Evolutionary conservation across 1,140 invertebrate genomes (phyloP).

Genomic region (Caenorhabditis latens): DNA sequence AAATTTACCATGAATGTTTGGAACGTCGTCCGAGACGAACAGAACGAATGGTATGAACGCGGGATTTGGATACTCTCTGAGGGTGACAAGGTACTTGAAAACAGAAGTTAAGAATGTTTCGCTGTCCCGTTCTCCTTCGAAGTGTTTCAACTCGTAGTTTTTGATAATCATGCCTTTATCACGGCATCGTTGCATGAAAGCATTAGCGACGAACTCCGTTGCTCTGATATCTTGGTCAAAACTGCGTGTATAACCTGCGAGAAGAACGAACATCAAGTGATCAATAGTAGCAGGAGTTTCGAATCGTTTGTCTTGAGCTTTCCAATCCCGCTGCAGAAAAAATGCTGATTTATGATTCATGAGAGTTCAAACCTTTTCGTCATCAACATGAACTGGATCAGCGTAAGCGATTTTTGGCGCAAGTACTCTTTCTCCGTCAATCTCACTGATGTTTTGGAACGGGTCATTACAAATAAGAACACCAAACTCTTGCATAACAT

Average conservation of each 20-base stretch:
- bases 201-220: not conserved
- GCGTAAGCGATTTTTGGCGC: conserved; percentile 17
- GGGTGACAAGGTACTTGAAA: conserved; percentile 47
- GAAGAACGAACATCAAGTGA: conserved; percentile 9
- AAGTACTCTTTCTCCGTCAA: not conserved
- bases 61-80: not conserved
- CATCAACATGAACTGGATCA: conserved; percentile 14
- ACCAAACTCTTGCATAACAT: conserved; percentile 18
- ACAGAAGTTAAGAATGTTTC: conserved; percentile 20
- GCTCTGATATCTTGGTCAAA: not conserved
- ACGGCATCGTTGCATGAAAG: conserved; percentile 13
- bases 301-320: conserved; percentile 34
- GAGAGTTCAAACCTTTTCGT: not conserved
- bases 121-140: not conserved
- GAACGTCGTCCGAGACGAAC: conserved; percentile 23
- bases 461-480: conserved; percentile 43
- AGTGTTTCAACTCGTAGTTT: not conserved
- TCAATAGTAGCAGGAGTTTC: not conserved
- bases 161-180: not conserved
- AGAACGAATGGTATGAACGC: conserved; percentile 37
- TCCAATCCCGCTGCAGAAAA: conserved; percentile 9
- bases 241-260: conserved; percentile 9
- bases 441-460: conserved; percentile 33
- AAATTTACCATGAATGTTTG: conserved; percentile 19
- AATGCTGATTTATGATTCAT: not conserved